Evolutionary conservation across 2,113 vertebrate genomes (phyloP).

Genomic region (Lichenostomus cassidix): DNA sequence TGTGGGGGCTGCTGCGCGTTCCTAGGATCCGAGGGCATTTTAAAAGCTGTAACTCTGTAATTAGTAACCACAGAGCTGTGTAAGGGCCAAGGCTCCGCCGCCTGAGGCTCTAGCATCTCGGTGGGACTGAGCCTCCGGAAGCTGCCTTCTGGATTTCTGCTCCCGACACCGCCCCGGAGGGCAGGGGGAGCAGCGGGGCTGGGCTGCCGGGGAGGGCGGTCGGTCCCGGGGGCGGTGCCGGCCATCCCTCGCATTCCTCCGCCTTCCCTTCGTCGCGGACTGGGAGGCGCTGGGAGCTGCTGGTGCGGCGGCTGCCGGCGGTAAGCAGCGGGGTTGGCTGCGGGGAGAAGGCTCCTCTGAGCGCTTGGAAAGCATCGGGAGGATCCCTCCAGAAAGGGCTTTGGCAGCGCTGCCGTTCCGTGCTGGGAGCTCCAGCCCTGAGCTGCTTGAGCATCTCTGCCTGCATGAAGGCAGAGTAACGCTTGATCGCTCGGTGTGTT

Average conservation of each 20-base stretch:
- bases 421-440: background rate
- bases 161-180: rapidly evolving
- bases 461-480: rapidly evolving
- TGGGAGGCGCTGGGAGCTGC: background rate
- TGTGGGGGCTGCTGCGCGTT: rapidly evolving
- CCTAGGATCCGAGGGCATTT: rapidly evolving
- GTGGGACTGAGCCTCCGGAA: rapidly evolving
- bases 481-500: rapidly evolving
- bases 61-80: rapidly evolving
- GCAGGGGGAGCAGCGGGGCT: background rate
- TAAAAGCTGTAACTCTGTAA: background rate
- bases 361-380: rapidly evolving
- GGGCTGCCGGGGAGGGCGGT: background rate
- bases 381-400: background rate
- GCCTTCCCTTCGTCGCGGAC: rapidly evolving
- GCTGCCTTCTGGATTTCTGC: rapidly evolving
- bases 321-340: background rate
- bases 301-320: background rate
- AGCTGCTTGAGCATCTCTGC: background rate
- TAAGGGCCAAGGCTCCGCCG: rapidly evolving
- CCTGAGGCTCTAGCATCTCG: rapidly evolving
- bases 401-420: background rate
- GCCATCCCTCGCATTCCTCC: background rate
- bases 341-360: background rate
- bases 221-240: background rate